Evolutionary conservation across 2,113 vertebrate genomes (phyloP), one percentile per base, ranked within the genome.

Genomic region (Nestor notabilis): DNA sequence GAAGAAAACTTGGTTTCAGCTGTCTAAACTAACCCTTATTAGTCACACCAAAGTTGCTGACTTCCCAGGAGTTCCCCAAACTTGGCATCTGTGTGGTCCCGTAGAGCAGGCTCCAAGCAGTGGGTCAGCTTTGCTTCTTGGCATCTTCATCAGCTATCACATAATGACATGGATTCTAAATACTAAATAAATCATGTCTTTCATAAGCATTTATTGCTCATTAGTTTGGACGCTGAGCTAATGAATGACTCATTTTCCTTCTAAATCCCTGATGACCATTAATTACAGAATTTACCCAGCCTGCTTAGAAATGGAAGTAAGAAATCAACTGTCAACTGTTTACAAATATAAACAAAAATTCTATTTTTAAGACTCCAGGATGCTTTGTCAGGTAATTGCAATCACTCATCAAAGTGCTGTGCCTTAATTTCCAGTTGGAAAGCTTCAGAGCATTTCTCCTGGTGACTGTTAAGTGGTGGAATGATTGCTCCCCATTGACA

Each of bases 131-230:
- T 25, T 72, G 46, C 85, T 79, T 49, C 94, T 95, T 50, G 74
- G 63, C 53, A 87, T 80, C 83, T 84, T 89, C 63, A 82, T 91
- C 80, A 84, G 69, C 52, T 91, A 61, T 61, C 94, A 79, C 72
- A 89, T 56, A 64, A 87, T 84, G 91, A 83, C 87, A 91, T 11
- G 37, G 66, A 87, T 92, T 65, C 75, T 83, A 95, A 91, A 97
- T 79, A 33, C 92, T 90, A 95, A 95, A 96, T 97, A 97, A 96
- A 97, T 97, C 95, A 96, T 80, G 66, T 89, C 94, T 95, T 95
- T 97, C 96, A 90, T 97, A 97, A 97, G 78, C 81, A 37, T 96
- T 97, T 95, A 95, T 89, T 96, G 94, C 93, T 96, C 94, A 96
- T 97, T 97, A 97, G 94, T 91, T 95, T 97, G 95, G 93, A 97